Evolutionary conservation across 2,113 vertebrate species (phyloP).

Genomic region (Polypterus bichir): DNA sequence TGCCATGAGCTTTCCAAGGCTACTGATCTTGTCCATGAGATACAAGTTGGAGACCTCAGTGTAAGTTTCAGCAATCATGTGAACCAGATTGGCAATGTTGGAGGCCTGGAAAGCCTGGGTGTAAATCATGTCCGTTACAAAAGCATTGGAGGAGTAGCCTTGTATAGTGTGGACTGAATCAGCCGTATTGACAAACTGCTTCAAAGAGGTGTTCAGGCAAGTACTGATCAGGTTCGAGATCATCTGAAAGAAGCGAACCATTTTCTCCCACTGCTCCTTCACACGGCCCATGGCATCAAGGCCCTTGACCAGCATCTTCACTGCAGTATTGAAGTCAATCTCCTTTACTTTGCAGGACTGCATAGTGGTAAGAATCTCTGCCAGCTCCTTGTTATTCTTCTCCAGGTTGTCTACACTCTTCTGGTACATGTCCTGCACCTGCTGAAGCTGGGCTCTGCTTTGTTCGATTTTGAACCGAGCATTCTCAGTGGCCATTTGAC

Average conservation of each 20-base stretch:
- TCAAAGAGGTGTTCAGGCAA: conserved; percentile 20
- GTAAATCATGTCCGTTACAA: conserved; percentile 14
- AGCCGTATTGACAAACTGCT: conserved; percentile 13
- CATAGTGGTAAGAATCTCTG: conserved; percentile 23
- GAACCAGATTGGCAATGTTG: conserved; percentile 13
- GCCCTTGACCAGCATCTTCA: conserved; percentile 15
- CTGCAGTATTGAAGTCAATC: conserved; percentile 16
- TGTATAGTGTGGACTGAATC: not conserved
- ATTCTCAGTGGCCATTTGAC: not conserved
- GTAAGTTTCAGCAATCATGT: too few species aligned
- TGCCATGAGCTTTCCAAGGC: not conserved
- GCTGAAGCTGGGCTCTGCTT: conserved; percentile 6
- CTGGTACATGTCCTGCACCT: conserved; percentile 2
- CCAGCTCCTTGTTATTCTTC: conserved; percentile 26
- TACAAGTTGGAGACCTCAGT: conserved; percentile 12
- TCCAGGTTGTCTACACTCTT: conserved; percentile 8
- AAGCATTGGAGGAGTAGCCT: conserved; percentile 14
- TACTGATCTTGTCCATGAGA: conserved; percentile 16
- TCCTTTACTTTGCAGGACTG: conserved; percentile 22
- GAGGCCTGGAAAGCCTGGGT: conserved; percentile 17
- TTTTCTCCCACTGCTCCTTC: conserved; percentile 29
- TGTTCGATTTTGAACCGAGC: conserved; percentile 1
- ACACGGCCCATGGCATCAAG: conserved; percentile 11
- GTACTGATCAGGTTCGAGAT: conserved; percentile 31
- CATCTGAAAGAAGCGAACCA: conserved; percentile 36